Evolutionary conservation across 2,113 vertebrate genomes (phyloP), one percentile per base, ranked within the genome.

Genomic region (Nerophis lumbriciformis): DNA sequence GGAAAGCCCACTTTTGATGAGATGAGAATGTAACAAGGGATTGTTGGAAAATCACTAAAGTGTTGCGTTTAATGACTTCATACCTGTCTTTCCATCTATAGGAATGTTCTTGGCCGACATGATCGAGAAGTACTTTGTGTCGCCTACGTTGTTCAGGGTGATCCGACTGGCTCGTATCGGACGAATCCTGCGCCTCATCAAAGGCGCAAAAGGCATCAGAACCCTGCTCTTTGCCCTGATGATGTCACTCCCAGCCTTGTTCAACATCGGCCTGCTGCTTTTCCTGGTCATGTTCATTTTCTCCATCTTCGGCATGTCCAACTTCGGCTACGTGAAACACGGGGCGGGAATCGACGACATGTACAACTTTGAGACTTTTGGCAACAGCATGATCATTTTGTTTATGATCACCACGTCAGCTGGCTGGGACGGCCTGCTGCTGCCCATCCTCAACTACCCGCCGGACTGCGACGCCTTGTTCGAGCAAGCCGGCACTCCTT

Each of bases 241-340:
- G 97, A 99, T 99, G 97, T 99, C 97, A 63, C 89, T 99, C 87
- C 97, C 97, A 48, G 97, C 97, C 71, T 87, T 99, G 80, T 99
- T 99, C 90, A 99, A 99, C 92, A 99, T 99, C 0, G 97, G 97
- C 78, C 92, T 99, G 8, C 76, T 99, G 76, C 94, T 99, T 50
- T 99, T 99, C 88, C 69, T 99, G 63, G 97, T 99, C 86, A 98
- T 99, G 97, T 99, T 99, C 90, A 99, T 99, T 88, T 99, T 95
- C 88, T 97, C 97, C 80, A 99, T 99, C 84, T 99, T 99, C 0
- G 97, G 97, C 72, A 99, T 99, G 97, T 98, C 97, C 45, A 99
- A 99, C 83, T 99, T 99, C 42, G 95, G 95, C 28, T 99, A 99
- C 2, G 97, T 99, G 61, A 98, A 95, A 83, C 90, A 97, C 0